Percentiles rank a stretch among this genome's conserved stretches.
phyloP scores from a whole-genome alignment of 2,888 invertebrate genomes.

The Cyclophora albipunctata region DNA sequence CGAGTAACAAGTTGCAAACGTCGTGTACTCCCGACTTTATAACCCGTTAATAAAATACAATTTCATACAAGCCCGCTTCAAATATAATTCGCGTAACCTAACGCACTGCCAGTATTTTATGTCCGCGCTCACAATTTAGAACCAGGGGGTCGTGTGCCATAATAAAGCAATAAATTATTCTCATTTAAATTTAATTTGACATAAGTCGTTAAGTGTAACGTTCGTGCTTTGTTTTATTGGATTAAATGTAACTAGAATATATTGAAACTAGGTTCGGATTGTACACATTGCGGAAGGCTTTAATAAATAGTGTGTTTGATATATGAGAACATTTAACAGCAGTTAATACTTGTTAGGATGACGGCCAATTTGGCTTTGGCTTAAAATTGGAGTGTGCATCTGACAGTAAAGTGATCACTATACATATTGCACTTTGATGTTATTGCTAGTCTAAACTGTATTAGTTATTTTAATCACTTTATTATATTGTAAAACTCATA shows the following conservation, averaged over 20 bases:
- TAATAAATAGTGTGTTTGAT: conserved; percentile 2
- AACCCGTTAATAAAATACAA: conserved; percentile 73
- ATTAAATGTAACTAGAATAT: conserved; percentile 48
- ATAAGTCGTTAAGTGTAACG: conserved; percentile 58
- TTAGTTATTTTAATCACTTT: too few relatives aligned
- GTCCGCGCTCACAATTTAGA: conserved; percentile 59
- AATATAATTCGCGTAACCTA: conserved; percentile 29
- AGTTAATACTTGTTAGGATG: conserved; percentile 4
- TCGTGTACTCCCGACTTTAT: conserved; percentile 64
- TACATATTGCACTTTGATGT: too few relatives aligned
- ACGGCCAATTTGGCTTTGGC: conserved; percentile 9
- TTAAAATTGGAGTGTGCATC: not conserved
- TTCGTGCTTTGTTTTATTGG: conserved; percentile 54
- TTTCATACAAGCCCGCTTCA: conserved; percentile 59
- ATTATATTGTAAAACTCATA: too few relatives aligned
- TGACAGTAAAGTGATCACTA: too few relatives aligned
- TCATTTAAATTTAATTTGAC: conserved; percentile 73
- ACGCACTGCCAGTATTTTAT: conserved; percentile 64
- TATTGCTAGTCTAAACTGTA: too few relatives aligned
- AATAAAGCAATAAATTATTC: conserved; percentile 72
- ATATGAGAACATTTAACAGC: conserved; percentile 3
- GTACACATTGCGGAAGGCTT: not conserved
- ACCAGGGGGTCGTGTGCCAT: conserved; percentile 58
- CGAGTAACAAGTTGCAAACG: conserved; percentile 64
- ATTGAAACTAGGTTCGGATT: conserved; percentile 24